Base-by-base conservation (phyloP, 2,113 vertebrate species). In the Mirounga angustirostris region DNA sequence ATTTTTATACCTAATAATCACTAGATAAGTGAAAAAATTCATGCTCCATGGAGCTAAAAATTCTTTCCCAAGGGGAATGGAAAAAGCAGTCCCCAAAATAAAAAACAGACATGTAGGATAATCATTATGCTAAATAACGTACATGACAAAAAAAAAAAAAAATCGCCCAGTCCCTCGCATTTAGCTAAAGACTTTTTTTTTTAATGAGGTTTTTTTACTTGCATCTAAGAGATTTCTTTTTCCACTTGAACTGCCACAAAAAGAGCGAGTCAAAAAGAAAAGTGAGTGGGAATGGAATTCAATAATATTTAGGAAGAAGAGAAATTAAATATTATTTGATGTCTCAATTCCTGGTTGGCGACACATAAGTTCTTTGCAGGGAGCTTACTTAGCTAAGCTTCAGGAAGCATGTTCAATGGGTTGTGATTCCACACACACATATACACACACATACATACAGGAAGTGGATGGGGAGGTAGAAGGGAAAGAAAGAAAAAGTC, bases 241-340 rank as follows among this genome's bases (percentile, higher is more conserved):
- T 95, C 73, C 78, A 89, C 89, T 95, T 96, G 46, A 97, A 36
- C 14, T 87, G 76, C 63, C 28, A 97, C 94, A 96, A 76, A 97
- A 85, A 94, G 92, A 96, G 56, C 16, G 33, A 81, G 13, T 52
- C 81, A 96, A 87, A 94, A 89, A 93, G 81, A 97, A 96, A 93
- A 93, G 91, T 87, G 93, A 90, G 52, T 93, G 89, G 86, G 63
- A 96, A 96, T 94, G 95, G 82, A 98, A 98, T 97, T 98, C 78
- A 83, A 91, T 94, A 95, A 96, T 83, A 94, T 97, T 97, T 94
- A 95, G 78, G 43, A 59, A 94, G 74, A 97, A 97, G 7, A 76
- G 74, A 96, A 96, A 93, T 97, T 97, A 97, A 97, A 67, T 84
- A 97, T 94, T 92, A 96, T 87, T 81, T 91, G 95, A 97, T 92